Percentiles rank a stretch among this genome's conserved stretches.
Evolutionary conservation across 2,797 vertebrate species (phyloP).

Genomic region (Phrynocephalus vlangalii): DNA sequence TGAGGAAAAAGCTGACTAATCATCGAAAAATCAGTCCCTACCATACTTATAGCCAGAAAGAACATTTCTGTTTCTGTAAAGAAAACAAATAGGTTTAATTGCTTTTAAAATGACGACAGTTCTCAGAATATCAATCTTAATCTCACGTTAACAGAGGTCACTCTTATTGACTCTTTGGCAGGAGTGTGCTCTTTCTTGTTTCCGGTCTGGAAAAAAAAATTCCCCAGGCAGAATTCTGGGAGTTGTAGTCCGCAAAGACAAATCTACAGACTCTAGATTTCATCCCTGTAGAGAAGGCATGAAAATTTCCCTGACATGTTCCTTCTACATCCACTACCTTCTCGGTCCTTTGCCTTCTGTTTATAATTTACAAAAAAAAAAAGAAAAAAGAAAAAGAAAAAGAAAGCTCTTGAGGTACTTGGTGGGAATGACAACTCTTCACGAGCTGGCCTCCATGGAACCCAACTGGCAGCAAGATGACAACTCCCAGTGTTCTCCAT

Average conservation of each 20-base stretch:
- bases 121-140: background rate
- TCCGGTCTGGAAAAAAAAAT: too few relatives aligned
- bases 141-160: background rate
- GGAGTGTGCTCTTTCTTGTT: too few relatives aligned
- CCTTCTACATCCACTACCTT: background rate
- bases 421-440: too few relatives aligned
- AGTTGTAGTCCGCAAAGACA: background rate
- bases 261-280: background rate
- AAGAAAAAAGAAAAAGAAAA: too few relatives aligned
- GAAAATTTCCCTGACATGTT: background rate
- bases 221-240: background rate
- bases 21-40: constrained; percentile 98
- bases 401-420: too few relatives aligned
- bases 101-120: background rate
- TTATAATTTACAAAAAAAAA: too few relatives aligned
- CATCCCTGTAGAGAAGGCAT: background rate
- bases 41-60: constrained; percentile 97
- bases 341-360: too few relatives aligned
- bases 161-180: too few relatives aligned
- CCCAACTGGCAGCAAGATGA: too few relatives aligned
- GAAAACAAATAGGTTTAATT: constrained; percentile 3
- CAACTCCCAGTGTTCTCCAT: too few relatives aligned
- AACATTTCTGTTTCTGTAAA: constrained; percentile 96
- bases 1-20: constrained; percentile 96
- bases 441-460: too few relatives aligned